A percentile compares a stretch with the other conserved stretches of the same genome.
Conservation (phyloP, 2,113 vertebrate species). For the Noturus placidus region DNA sequence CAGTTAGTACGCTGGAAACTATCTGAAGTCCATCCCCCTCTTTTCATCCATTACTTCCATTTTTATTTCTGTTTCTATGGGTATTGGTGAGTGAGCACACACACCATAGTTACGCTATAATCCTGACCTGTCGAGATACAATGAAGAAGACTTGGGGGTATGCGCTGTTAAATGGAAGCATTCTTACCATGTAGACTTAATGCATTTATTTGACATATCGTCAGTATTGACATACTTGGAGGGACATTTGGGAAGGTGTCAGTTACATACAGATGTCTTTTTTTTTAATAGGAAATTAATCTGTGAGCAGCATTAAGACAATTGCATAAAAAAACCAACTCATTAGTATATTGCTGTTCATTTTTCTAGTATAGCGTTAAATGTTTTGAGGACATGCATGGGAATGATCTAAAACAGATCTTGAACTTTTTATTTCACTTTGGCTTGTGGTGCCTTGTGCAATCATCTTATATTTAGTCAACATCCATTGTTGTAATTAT, state of each 20-base stretch:
- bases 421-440: not conserved
- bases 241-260: conserved; percentile 9
- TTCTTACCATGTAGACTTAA: conserved; percentile 41
- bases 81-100: no score
- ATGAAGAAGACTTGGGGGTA: conserved; percentile 10
- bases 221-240: conserved; percentile 10
- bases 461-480: not conserved
- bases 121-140: not conserved
- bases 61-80: not conserved
- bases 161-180: conserved; percentile 24
- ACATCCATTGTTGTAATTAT: not conserved
- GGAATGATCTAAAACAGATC: not conserved
- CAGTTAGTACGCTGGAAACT: not conserved
- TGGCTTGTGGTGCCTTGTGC: not conserved
- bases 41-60: not conserved
- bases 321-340: not conserved
- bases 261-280: not conserved
- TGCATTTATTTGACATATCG: conserved; percentile 35
- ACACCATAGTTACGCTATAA: not conserved
- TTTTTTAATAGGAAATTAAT: not conserved
- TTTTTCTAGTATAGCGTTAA: not conserved
- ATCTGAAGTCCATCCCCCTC: not conserved
- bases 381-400: not conserved
- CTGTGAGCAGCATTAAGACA: not conserved
- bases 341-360: not conserved